Percentiles rank a stretch among this genome's conserved stretches.
phyloP scores from a whole-genome alignment of 2,113 vertebrate species.

The Petroica traversi region DNA sequence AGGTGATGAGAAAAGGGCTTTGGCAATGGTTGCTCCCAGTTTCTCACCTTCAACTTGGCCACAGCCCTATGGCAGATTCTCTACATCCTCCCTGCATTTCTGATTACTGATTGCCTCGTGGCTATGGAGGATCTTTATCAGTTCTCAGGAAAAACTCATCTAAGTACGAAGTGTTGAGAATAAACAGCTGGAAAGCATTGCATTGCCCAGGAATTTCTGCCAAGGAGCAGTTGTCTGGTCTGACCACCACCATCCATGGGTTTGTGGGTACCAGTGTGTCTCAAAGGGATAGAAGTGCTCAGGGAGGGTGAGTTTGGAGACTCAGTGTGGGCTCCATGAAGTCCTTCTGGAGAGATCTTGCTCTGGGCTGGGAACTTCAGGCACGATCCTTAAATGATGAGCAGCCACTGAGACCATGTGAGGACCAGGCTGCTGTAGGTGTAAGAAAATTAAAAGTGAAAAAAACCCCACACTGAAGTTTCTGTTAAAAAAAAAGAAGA shows the following conservation, averaged over 20 bases:
- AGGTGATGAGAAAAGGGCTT: background rate
- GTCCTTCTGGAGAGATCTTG: background rate
- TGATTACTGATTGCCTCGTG: background rate
- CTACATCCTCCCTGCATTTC: background rate
- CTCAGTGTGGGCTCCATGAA: background rate
- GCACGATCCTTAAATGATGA: background rate
- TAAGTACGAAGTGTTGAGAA: background rate
- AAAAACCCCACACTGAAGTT: background rate
- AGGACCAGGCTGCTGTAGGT: background rate
- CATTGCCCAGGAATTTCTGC: background rate
- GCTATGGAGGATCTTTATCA: background rate
- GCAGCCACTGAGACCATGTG: background rate
- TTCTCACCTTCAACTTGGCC: background rate
- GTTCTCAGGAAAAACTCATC: background rate
- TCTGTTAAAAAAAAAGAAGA: background rate
- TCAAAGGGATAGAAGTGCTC: accelerated
- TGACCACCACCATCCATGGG: background rate
- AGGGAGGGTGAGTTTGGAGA: background rate
- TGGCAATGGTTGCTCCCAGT: background rate
- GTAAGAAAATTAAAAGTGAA: background rate
- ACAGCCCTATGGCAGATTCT: background rate
- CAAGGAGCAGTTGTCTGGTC: background rate
- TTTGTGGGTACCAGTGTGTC: background rate
- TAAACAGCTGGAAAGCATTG: background rate
- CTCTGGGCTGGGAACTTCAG: background rate